phyloP scores from a whole-genome alignment of 2,797 vertebrate genomes.

The Calcarius lapponicus region DNA sequence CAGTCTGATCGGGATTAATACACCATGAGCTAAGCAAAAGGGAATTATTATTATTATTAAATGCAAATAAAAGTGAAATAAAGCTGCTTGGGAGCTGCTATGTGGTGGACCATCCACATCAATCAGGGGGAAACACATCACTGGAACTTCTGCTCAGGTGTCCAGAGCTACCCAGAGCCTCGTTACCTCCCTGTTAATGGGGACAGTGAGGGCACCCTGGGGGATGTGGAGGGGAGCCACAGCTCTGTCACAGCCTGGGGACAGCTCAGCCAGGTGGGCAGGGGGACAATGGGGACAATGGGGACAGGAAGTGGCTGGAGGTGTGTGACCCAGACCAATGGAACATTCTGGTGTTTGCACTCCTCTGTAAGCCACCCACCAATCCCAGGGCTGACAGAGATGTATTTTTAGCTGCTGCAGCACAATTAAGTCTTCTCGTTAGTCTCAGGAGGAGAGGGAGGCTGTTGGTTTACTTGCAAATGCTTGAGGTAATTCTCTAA shows the following conservation, averaged over 20 bases:
- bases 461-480: slow-evolving; percentile 70
- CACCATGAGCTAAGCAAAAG: background rate
- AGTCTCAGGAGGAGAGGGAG: slow-evolving; percentile 65
- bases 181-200: fast-evolving
- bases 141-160: background rate
- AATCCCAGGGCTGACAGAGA: slow-evolving; percentile 66
- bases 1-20: background rate
- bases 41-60: slow-evolving; percentile 31
- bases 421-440: slow-evolving; percentile 73
- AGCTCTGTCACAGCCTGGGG: background rate
- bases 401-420: slow-evolving; percentile 50
- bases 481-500: slow-evolving; percentile 74
- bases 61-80: slow-evolving; percentile 28
- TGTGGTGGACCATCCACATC: background rate
- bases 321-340: fast-evolving
- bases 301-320: background rate
- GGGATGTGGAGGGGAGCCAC: background rate
- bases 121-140: background rate
- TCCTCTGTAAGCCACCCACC: slow-evolving; percentile 47
- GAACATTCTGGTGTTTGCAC: background rate
- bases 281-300: fast-evolving
- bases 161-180: background rate
- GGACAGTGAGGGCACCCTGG: background rate
- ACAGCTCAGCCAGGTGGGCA: fast-evolving
- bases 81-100: background rate